These are phyloP conservation scores for Nasua narica DNA, from an alignment of 2,797 vertebrate species.

Conservation along the genomic window DNA sequence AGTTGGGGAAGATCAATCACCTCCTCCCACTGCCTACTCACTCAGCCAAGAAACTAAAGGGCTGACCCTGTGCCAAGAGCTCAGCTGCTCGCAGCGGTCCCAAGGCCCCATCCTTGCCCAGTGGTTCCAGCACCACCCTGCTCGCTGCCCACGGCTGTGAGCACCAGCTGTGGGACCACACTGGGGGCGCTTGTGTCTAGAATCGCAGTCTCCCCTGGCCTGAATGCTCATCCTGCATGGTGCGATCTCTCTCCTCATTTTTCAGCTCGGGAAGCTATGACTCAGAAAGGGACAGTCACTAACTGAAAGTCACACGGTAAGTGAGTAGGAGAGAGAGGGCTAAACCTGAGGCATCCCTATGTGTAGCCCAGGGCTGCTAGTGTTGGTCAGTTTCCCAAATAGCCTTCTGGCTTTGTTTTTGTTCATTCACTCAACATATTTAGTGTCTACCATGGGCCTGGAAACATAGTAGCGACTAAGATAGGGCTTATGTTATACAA, in stretches of 20 bases:
- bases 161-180: not conserved
- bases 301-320: not conserved
- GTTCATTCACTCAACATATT: not conserved
- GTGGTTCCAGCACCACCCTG: not conserved
- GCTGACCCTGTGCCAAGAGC: not conserved
- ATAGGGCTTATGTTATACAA: not conserved
- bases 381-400: not conserved
- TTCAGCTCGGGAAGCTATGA: not conserved
- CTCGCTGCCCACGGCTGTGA: not conserved
- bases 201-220: not conserved
- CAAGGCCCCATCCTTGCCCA: not conserved
- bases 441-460: not conserved
- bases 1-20: conserved; percentile 33
- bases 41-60: conserved; percentile 32
- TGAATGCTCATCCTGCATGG: not conserved
- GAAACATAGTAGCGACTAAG: not conserved
- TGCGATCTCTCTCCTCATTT: not conserved
- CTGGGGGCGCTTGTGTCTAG: not conserved
- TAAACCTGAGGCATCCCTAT: not conserved
- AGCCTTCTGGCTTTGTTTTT: not conserved
- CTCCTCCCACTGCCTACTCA: not conserved
- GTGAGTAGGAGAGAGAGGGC: not conserved
- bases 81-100: not conserved
- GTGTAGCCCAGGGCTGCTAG: not conserved
- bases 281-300: not conserved